A percentile compares a stretch with the other conserved stretches of the same genome.
Conservation (phyloP, 2,113 vertebrate genomes). For the Meleagris gallopavo region DNA sequence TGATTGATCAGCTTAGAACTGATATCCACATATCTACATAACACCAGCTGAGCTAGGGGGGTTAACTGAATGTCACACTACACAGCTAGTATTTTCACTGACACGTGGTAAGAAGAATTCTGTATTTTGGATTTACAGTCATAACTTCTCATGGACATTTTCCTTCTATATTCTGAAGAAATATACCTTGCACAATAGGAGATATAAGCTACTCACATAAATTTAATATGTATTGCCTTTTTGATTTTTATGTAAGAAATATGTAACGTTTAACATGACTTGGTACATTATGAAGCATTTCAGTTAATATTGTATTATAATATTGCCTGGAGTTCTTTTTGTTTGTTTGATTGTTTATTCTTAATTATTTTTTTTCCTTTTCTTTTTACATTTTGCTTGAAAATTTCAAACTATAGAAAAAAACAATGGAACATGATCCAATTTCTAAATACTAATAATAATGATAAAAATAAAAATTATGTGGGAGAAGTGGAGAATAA, state of each 20-base stretch:
- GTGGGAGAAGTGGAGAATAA: constrained; percentile 60
- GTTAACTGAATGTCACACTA: not conserved
- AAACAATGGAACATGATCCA: not conserved
- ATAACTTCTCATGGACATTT: not conserved
- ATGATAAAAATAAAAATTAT: constrained; percentile 66
- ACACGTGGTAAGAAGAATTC: not conserved
- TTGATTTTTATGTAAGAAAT: not conserved
- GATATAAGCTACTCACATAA: not conserved
- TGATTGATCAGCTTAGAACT: not conserved
- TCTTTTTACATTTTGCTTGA: not conserved
- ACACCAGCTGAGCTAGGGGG: not conserved
- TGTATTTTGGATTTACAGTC: not conserved
- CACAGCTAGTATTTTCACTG: not conserved
- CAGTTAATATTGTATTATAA: not conserved
- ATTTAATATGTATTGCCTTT: not conserved
- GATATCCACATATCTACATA: not conserved
- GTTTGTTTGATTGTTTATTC: too few species aligned
- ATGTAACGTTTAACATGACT: not conserved
- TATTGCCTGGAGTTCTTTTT: not conserved
- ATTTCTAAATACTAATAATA: constrained; percentile 53
- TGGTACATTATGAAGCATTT: not conserved
- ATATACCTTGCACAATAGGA: not conserved
- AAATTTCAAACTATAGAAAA: not conserved
- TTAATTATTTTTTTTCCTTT: not conserved
- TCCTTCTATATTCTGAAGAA: not conserved